A percentile compares a stretch with the other conserved stretches of the same genome.
These are phyloP conservation scores for Bombus sylvicola DNA, from an alignment of 1,140 invertebrate genomes.

Conservation along the genomic window DNA sequence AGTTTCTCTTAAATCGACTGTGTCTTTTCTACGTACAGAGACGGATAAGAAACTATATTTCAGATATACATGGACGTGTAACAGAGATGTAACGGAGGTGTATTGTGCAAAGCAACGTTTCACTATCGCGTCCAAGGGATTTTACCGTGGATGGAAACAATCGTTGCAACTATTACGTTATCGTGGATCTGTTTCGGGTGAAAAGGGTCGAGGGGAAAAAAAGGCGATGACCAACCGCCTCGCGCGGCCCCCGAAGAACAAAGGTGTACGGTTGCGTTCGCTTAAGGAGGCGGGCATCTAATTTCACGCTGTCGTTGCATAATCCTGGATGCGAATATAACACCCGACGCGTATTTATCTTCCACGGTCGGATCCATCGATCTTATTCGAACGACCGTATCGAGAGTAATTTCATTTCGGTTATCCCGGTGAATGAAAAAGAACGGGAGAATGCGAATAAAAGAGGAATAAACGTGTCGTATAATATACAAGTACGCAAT, in stretches of 20 bases:
- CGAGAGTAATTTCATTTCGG: neutral
- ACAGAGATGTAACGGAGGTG: too few species aligned
- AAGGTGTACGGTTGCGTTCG: constrained; percentile 23
- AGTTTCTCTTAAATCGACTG: too few species aligned
- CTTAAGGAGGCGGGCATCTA: constrained; percentile 15
- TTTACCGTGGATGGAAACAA: neutral
- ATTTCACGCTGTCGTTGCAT: constrained; percentile 19
- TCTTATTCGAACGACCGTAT: neutral
- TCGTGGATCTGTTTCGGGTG: constrained; percentile 27
- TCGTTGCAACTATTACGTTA: constrained; percentile 24
- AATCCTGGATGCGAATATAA: constrained; percentile 21
- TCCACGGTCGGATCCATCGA: neutral
- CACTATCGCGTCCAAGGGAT: neutral
- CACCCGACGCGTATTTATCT: neutral
- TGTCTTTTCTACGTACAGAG: too few species aligned
- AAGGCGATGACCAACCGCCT: constrained; percentile 23
- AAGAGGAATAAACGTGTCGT: too few species aligned
- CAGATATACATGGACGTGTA: too few species aligned
- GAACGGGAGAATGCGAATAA: too few species aligned
- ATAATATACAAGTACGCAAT: too few species aligned
- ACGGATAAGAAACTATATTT: too few species aligned
- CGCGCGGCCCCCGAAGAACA: constrained; percentile 9
- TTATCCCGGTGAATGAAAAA: too few species aligned
- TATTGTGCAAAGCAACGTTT: neutral
- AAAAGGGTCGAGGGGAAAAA: neutral